phyloP scores from a whole-genome alignment of 2,888 invertebrate genomes.

The Scaptomyza polygonia region DNA sequence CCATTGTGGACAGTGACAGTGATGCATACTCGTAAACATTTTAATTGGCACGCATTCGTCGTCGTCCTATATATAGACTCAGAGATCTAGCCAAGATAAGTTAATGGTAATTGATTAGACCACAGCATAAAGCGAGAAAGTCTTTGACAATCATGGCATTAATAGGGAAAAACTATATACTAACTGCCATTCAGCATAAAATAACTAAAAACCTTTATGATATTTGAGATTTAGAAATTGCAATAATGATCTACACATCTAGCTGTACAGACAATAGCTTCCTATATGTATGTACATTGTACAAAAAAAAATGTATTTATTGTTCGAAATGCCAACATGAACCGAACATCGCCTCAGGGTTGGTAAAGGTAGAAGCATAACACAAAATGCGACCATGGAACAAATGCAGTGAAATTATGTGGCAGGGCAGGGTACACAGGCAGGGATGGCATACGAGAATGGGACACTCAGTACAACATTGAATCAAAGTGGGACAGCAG shows the following conservation, averaged over 20 bases:
- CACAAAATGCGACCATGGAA: constrained; percentile 63
- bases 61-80: not conserved
- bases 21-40: constrained; percentile 58
- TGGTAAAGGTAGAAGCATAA: constrained; percentile 35
- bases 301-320: constrained; percentile 13
- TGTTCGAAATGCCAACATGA: constrained; percentile 33
- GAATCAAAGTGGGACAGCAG: constrained; percentile 27
- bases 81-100: constrained; percentile 57
- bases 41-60: constrained; percentile 65
- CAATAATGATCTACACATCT: constrained; percentile 1
- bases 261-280: constrained; percentile 9
- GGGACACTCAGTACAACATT: constrained; percentile 10
- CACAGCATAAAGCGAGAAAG: constrained; percentile 7
- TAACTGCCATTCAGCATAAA: not conserved
- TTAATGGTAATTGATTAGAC: constrained; percentile 67
- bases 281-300: not conserved
- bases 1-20: constrained; percentile 27
- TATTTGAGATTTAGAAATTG: not conserved
- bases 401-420: constrained; percentile 60
- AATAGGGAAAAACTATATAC: too few relatives aligned
- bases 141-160: too few relatives aligned
- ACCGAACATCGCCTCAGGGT: constrained; percentile 52
- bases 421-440: constrained; percentile 18
- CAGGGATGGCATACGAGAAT: constrained; percentile 23
- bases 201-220: not conserved